Conservation (phyloP, 1,140 invertebrate species). For the Calliphora vicina region DNA sequence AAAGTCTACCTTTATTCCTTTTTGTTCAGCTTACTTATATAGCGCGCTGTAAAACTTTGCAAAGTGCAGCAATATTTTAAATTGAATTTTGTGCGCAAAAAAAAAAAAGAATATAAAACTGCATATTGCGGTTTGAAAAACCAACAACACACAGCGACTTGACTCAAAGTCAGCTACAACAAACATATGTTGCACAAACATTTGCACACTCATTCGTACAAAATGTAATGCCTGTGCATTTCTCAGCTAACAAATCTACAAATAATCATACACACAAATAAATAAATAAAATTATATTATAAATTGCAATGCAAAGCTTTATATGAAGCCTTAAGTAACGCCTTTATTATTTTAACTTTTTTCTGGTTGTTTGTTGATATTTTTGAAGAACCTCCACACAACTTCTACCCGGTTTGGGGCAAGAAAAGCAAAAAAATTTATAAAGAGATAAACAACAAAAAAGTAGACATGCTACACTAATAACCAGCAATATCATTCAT, state of each 20-base stretch:
- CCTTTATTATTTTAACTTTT: constrained; percentile 1
- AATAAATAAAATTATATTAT: constrained; percentile 10
- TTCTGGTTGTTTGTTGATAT: not conserved
- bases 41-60: not conserved
- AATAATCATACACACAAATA: not conserved
- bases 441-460: not conserved
- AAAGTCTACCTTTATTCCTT: no score
- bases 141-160: not conserved
- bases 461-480: not conserved
- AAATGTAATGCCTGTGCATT: not conserved
- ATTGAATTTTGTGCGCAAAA: constrained; percentile 3
- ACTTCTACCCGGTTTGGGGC: not conserved
- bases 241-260: not conserved
- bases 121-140: constrained; percentile 11
- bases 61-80: constrained; percentile 32
- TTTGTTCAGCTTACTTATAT: not conserved
- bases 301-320: constrained; percentile 10
- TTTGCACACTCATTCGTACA: no score
- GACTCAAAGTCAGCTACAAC: not conserved
- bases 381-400: not conserved
- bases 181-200: not conserved
- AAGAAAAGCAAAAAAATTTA: not conserved
- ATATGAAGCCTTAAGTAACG: constrained; percentile 16
- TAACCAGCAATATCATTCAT: constrained; percentile 24
- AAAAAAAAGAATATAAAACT: not conserved